Evolutionary conservation across 2,113 vertebrate species (phyloP), one percentile per base, ranked within the genome.

Genomic region (Trichechus manatus): DNA sequence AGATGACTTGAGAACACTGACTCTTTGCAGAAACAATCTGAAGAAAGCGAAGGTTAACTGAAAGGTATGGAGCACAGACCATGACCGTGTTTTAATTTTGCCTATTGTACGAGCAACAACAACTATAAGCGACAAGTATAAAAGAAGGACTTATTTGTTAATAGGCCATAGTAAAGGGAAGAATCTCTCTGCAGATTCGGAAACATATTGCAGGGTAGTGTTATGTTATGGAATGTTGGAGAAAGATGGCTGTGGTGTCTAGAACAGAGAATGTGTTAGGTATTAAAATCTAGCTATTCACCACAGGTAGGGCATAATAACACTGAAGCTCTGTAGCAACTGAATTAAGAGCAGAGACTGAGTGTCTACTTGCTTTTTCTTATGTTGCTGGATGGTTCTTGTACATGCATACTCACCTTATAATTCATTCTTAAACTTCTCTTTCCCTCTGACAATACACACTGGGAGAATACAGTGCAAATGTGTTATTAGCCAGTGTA

Each of bases 391-490:
- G 22, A 42, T 89, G 42, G 20, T 27, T 53, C 14, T 31, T 82
- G 31, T 64, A 72, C 53, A 75, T 78, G 2, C n/a, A 27, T 29
- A 64, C 27, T 87, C 39, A 74, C 9, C 39, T 86, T 27, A 68
- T 89, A 64, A 81, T 88, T 96, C 86, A 80, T 15, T 64, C 50
- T 5, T 53, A 88, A 88, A 66, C 17, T 8, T 89, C 5, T 50
- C 11, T 53, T 91, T 92, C 81, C 31, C 42, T 96, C 75, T 79
- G 53, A 84, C 88, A 96, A 25, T 42, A 31, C 33, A 66, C 29
- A 50, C 14, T 93, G 39, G 64, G n/a, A 91, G 91, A 90, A 74
- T 63, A 63, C 0, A 31, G 20, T 72, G 20, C 33, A 92, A 93
- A 75, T 36, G 23, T 9, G 4, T 74, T 91, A 86, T 61, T 90